Base-by-base conservation (phyloP, 2,113 vertebrate genomes). In the Oenanthe melanoleuca region DNA sequence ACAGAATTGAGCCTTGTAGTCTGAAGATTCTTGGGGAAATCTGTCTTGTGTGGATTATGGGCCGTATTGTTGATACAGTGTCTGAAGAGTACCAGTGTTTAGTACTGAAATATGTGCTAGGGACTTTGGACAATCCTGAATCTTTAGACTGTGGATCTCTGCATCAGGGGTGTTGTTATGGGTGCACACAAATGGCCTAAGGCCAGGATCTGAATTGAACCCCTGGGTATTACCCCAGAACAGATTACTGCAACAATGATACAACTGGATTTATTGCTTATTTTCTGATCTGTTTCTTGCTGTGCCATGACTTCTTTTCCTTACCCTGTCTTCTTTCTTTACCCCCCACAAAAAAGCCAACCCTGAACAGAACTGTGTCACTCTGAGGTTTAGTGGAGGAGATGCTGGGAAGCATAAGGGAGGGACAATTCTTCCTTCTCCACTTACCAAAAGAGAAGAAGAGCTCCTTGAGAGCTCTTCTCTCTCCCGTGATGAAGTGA, bases 121-220 rank as follows among this genome's bases (percentile, higher is more conserved):
- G 52, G 72, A n/a, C n/a, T 67, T 57, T 2, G 45, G 53, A 26
- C 40, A 49, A 31, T 21, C 22, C 78, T 40, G 42, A 25, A 18
- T 24, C 52, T 80, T 80, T 14, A 22, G 45, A 12, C 2, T 8
- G 6, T 47, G 44, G 26, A 7, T 72, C n/a, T 53, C 57, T 75
- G n/a, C 7, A 4, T 31, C 5, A 0, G n/a, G 22, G 25, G 1
- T 53, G 56, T 79, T 7, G 2, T 25, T 34, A 45, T 0, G 4
- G 37, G 47, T n/a, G n/a, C 7, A 37, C 14, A 64, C 37, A 64
- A 45, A 63, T n/a, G 49, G 26, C 31, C 37, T 12, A n/a, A 14
- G 31, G 17, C 3, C 52, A 59, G 59, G 20, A 38, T 38, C 22
- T 78, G 78, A 71, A 50, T 0, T 63, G 72, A 66, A 61, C 12